Base-by-base conservation (phyloP, 2,888 invertebrate species). In the Branchipolynoe longqiensis region DNA sequence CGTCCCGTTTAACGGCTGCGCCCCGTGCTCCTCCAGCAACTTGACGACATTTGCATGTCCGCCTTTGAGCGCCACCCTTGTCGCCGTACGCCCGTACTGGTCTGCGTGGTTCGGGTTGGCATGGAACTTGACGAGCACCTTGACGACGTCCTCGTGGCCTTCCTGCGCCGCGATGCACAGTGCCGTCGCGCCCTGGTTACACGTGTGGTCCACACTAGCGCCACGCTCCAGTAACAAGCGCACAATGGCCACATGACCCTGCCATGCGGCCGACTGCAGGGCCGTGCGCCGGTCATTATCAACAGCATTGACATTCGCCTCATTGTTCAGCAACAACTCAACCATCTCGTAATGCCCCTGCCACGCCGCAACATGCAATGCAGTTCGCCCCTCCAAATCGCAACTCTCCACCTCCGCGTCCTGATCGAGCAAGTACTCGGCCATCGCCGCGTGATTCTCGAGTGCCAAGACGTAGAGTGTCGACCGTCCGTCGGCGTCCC, bases 281-380 rank as follows among this genome's bases (percentile, higher is more conserved):
- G 98, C 97, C 0, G 98, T 98, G 86, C 98, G 95, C 88, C 90
- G 90, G 87, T 93, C 93, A 88, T 92, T 92, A 88, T 94, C 94
- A 12, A 91, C 91, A 28, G 93, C 91, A 89, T 98, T 97, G 0
- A 98, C 97, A 90, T 96, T 95, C 0, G 98, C 98, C 83, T 96
- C 96, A n/a, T 97, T 97, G 94, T 96, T 95, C 81, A 98, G 95
- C 38, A 98, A 94, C 41, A 98, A 94, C 87, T 96, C 96, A 0
- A 98, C 98, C 97, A 98, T 97, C 88, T 98, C 97, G 0, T 96
- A 95, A 92, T 99, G 98, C 0, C 98, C 98, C 92, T 98, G 98
- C 89, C 96, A 96, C 1, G 97, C 96, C 33, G 97, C 95, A 83
- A 96, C 96, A 92, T 97, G 97, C 54, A 97, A 95, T 0, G 96